Evolutionary conservation across 2,888 invertebrate genomes (phyloP), one percentile per base, ranked within the genome.

Genomic region (Plemyria rubiginata): DNA sequence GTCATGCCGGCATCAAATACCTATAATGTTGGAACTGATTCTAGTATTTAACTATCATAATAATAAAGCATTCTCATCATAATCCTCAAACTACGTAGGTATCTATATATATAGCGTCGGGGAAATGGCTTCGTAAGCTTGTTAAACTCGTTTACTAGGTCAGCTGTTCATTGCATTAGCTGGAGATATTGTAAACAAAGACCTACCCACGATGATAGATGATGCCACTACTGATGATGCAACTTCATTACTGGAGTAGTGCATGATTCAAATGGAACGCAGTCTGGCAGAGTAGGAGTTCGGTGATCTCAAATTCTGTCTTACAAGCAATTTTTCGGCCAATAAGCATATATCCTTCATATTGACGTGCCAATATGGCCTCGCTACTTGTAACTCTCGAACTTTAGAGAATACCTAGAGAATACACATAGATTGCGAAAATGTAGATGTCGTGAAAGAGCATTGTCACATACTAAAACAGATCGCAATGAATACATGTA

Each of bases 71-170:
- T 55, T 57, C 51, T 45, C 51, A 51, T 45, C 51, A 51, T 62
- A 62, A 58, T 62, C 54, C 50, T 54, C 54, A 7, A 59, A 41
- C 70, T 55, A 38, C 0, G 36, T 38, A n/a, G n/a, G n/a, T n/a
- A n/a, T n/a, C n/a, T n/a, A n/a, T n/a, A n/a, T n/a, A 55, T 74
- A 72, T 66, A 63, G 60, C 66, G 62, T 67, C 59, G 68, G 66
- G 68, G 72, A 76, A 74, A 80, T 79, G 72, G 72, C 72, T 75
- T 72, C 70, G 69, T 75, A 77, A 76, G 70, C 74, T 76, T 70
- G 75, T 78, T 78, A 79, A 70, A 71, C 64, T 62, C 61, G 68
- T 66, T 72, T 71, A 72, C 64, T 65, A 63, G 72, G 69, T 75
- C 74, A 70, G 62, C 72, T 53, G 68, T 62, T 70, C 68, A 65